A percentile compares a stretch with the other conserved stretches of the same genome.
These are phyloP conservation scores for Barnardius zonarius DNA, from an alignment of 2,113 vertebrate genomes.

Conservation along the genomic window DNA sequence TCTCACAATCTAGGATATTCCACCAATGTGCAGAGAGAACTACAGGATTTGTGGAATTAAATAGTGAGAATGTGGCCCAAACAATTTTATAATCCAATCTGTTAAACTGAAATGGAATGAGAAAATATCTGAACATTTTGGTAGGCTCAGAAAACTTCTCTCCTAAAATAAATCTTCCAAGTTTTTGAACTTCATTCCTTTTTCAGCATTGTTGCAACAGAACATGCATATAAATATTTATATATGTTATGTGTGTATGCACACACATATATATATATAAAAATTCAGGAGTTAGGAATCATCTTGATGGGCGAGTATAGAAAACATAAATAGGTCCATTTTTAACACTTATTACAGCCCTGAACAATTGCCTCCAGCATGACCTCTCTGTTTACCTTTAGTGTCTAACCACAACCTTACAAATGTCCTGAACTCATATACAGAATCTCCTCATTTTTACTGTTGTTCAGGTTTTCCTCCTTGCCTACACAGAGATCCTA, in stretches of 20 bases:
- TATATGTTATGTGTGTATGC: not conserved
- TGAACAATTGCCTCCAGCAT: not conserved
- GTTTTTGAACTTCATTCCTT: not conserved
- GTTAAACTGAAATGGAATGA: not conserved
- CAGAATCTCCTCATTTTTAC: not conserved
- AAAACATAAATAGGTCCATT: not conserved
- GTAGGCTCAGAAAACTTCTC: not conserved
- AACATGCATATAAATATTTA: not conserved
- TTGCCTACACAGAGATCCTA: not conserved
- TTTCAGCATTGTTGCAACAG: not conserved
- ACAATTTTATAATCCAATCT: not conserved
- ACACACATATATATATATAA: accelerated
- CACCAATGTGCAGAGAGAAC: not conserved
- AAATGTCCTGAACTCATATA: not conserved
- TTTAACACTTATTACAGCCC: not conserved
- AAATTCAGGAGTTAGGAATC: not conserved
- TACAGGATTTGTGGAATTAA: not conserved
- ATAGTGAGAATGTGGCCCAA: not conserved
- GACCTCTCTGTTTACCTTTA: not conserved
- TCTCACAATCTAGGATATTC: not conserved
- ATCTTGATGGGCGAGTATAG: not conserved
- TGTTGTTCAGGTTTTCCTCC: not conserved
- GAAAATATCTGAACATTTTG: not conserved
- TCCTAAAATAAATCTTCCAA: not conserved
- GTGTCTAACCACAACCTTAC: not conserved